phyloP scores from a whole-genome alignment of 2,888 invertebrate species.

The Eugnorisma glareosa region DNA sequence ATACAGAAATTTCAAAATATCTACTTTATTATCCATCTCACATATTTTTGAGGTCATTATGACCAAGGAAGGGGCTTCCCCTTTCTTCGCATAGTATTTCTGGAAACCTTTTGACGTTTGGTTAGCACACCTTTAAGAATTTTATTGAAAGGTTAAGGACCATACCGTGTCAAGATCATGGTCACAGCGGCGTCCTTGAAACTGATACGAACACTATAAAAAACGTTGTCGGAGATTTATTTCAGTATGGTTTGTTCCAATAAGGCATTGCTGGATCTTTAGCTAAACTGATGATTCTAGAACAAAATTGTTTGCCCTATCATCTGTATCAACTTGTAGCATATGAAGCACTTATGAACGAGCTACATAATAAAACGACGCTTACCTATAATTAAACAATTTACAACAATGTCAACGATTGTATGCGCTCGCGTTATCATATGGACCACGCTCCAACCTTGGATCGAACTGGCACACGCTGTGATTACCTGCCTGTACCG shows the following conservation, averaged over 20 bases:
- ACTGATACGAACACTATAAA: not conserved
- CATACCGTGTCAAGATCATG: not conserved
- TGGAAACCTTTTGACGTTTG: not conserved
- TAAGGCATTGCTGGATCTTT: not conserved
- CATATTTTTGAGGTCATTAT: not conserved
- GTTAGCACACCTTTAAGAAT: not conserved
- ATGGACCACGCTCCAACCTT: conserved; percentile 75
- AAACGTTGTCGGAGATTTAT: not conserved
- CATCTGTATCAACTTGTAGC: not conserved
- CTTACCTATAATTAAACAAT: conserved; percentile 63
- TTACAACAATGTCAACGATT: conserved; percentile 67
- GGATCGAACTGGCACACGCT: conserved; percentile 73
- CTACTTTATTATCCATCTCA: not conserved
- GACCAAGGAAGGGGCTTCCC: not conserved
- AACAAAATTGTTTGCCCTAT: conserved; percentile 7
- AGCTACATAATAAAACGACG: conserved; percentile 54
- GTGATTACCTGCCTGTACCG: conserved; percentile 77
- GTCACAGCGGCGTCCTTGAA: not conserved
- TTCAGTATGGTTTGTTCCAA: not conserved
- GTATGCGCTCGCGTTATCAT: conserved; percentile 71
- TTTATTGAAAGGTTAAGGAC: not conserved
- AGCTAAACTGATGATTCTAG: conserved; percentile 9
- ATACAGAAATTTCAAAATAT: not conserved
- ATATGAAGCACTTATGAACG: conserved; percentile 24
- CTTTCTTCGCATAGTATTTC: not conserved